These are phyloP conservation scores for Sitta carolinensis DNA, from an alignment of 2,797 vertebrate species.

Conservation along the genomic window DNA sequence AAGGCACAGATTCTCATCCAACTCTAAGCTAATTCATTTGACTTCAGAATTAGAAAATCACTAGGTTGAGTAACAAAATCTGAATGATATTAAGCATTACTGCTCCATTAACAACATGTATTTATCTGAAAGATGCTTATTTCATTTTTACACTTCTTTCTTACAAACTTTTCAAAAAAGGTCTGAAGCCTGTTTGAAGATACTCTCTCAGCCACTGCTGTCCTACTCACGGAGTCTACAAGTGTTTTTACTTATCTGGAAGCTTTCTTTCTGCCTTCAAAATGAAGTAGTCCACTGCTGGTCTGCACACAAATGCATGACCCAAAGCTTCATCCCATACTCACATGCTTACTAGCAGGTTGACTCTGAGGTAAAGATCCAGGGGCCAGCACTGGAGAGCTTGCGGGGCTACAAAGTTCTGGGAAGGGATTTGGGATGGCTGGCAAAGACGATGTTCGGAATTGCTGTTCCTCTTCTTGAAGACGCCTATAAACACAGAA, in stretches of 20 bases:
- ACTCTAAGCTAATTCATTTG: neutral
- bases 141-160: neutral
- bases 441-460: constrained; percentile 91
- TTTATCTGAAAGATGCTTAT: neutral
- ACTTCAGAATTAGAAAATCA: neutral
- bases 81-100: neutral
- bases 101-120: neutral
- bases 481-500: constrained; percentile 81
- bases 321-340: constrained; percentile 20
- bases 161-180: neutral
- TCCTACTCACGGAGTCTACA: neutral
- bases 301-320: neutral
- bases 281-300: neutral
- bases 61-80: neutral
- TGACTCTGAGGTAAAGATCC: constrained; percentile 90
- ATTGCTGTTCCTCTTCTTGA: constrained; percentile 91
- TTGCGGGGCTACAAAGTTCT: constrained; percentile 88
- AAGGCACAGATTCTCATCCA: neutral
- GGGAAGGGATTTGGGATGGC: constrained; percentile 98
- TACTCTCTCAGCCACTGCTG: neutral
- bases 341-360: constrained; percentile 78
- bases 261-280: neutral
- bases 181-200: neutral
- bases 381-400: constrained; percentile 86
- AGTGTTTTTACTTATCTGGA: neutral